phyloP scores from a whole-genome alignment of 2,888 invertebrate genomes.

The Drosophila lutescens region DNA sequence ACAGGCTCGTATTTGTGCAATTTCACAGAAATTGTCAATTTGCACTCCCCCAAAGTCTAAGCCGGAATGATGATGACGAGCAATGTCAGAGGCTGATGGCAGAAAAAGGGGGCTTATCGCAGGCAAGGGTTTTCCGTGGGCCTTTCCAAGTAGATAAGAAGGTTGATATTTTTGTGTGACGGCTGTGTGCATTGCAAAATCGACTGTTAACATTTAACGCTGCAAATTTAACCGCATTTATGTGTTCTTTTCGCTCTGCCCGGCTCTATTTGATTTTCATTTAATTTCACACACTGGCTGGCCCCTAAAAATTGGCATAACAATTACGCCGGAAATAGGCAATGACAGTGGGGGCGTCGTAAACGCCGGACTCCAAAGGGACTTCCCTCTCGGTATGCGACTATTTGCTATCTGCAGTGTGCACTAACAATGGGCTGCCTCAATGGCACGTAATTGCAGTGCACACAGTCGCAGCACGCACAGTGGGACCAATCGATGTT shows the following conservation, averaged over 20 bases:
- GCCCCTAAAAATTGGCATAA: conserved; percentile 70
- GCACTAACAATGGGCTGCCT: conserved; percentile 73
- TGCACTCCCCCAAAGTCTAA: conserved; percentile 77
- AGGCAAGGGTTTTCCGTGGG: conserved; percentile 7
- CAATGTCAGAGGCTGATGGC: conserved; percentile 15
- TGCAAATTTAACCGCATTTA: conserved; percentile 73
- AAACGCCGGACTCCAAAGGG: conserved; percentile 18
- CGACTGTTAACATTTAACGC: conserved; percentile 78
- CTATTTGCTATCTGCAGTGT: conserved; percentile 62
- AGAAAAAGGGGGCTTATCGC: conserved; percentile 8
- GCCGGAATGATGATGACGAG: conserved; percentile 59
- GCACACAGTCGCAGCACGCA: conserved; percentile 39
- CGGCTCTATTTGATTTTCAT: conserved; percentile 74
- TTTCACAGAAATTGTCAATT: conserved; percentile 77
- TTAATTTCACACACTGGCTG: conserved; percentile 66
- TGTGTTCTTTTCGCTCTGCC: conserved; percentile 46
- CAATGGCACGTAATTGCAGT: conserved; percentile 71
- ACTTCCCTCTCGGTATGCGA: conserved; percentile 13
- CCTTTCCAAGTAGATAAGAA: conserved; percentile 33
- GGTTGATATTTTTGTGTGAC: conserved; percentile 66
- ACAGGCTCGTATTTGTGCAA: conserved; percentile 73
- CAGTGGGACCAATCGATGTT: background rate
- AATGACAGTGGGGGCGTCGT: conserved; percentile 25
- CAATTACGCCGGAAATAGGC: conserved; percentile 73
- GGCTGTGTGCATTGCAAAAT: conserved; percentile 62